Evolutionary conservation across 2,113 vertebrate genomes (phyloP).

Genomic region (Brevimyrus niger): DNA sequence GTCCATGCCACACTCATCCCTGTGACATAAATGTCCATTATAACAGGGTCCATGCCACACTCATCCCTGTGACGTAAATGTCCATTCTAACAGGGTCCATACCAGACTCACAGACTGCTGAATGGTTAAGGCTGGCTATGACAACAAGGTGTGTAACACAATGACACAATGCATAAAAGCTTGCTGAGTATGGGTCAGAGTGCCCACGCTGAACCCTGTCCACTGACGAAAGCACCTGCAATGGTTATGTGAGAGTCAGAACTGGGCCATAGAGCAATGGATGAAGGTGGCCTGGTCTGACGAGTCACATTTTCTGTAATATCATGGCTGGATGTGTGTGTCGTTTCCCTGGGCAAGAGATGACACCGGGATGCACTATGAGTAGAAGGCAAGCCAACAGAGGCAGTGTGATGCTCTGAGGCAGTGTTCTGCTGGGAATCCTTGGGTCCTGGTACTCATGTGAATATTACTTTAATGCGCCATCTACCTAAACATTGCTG

Average conservation of each 20-base stretch:
- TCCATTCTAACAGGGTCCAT: no score
- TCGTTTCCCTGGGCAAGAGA: not conserved
- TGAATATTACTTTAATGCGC: not conserved
- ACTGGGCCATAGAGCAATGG: no score
- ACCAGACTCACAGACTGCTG: not conserved
- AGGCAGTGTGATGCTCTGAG: not conserved
- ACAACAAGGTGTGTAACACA: not conserved
- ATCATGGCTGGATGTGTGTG: not conserved
- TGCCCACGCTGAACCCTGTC: no score
- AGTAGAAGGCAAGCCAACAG: not conserved
- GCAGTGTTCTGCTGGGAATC: not conserved
- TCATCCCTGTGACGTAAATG: no score
- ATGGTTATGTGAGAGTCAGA: no score
- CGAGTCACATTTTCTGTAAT: no score
- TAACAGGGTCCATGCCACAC: not conserved
- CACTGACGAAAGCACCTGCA: no score
- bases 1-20: not conserved
- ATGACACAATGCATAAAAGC: not conserved
- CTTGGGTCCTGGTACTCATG: not conserved
- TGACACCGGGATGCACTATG: not conserved
- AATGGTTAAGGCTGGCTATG: not conserved
- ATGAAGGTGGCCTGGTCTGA: no score
- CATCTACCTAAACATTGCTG: not conserved
- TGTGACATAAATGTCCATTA: not conserved
- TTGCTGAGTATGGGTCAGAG: not conserved